Conservation (phyloP, 2,797 vertebrate genomes). For the Decapterus maruadsi region DNA sequence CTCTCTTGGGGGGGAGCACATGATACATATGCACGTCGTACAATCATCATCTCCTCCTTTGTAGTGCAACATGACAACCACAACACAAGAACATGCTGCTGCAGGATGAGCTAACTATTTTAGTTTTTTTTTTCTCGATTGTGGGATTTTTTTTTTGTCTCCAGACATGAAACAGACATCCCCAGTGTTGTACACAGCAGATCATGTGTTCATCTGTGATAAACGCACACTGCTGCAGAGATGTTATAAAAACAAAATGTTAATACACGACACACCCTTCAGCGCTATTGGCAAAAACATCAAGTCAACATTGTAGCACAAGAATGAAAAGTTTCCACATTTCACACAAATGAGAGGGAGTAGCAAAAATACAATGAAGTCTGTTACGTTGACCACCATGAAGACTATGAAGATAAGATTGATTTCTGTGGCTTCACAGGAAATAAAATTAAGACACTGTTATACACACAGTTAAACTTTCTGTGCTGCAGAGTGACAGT, state of each 20-base stretch:
- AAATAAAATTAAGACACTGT: conserved; percentile 2
- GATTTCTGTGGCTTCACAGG: conserved; percentile 7
- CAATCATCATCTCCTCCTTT: conserved; percentile 30
- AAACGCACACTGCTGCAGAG: conserved; percentile 20
- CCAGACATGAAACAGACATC: conserved; percentile 31
- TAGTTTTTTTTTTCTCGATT: conserved; percentile 8
- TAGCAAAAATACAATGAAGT: not conserved
- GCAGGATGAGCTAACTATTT: conserved; percentile 17
- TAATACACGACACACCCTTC: conserved; percentile 3
- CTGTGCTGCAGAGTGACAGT: not conserved
- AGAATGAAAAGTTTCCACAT: not conserved
- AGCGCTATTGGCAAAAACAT: conserved; percentile 1
- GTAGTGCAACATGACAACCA: conserved; percentile 37
- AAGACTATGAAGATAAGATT: not conserved
- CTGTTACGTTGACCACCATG: not conserved
- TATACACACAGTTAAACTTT: not conserved
- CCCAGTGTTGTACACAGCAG: conserved; percentile 1
- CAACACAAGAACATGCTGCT: conserved; percentile 34
- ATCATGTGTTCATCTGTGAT: conserved; percentile 23
- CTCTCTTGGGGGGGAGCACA: conserved; percentile 38
- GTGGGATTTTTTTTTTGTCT: conserved; percentile 14
- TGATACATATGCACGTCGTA: conserved; percentile 56
- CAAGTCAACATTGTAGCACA: not conserved
- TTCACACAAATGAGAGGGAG: not conserved
- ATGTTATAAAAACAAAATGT: conserved; percentile 11